A percentile compares a stretch with the other conserved stretches of the same genome.
Evolutionary conservation across 2,888 invertebrate species (phyloP).

Genomic region (Polylopha cassiicola): DNA sequence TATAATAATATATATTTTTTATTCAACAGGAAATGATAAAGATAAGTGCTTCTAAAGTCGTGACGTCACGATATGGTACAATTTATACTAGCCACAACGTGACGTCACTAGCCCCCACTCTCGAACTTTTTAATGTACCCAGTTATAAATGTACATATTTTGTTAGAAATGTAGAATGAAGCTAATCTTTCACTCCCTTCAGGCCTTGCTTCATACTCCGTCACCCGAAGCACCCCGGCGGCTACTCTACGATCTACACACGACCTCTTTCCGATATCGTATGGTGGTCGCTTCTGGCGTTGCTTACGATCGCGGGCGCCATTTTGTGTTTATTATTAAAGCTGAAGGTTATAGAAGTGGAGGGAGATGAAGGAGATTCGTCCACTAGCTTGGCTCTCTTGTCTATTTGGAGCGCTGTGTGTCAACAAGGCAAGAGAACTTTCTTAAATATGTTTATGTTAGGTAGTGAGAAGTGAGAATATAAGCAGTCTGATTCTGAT

Average conservation of each 20-base stretch:
- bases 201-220: conserved; percentile 83
- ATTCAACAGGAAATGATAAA: no score
- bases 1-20: no score
- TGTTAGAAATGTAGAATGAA: no score
- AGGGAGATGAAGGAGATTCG: conserved; percentile 43
- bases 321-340: conserved; percentile 42
- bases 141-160: no score
- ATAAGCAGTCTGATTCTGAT: no score
- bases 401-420: conserved; percentile 61
- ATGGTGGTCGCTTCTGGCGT: conserved; percentile 71
- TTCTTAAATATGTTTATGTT: no score
- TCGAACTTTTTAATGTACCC: no score
- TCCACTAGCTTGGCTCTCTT: conserved; percentile 65
- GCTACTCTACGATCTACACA: conserved; percentile 79
- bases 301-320: conserved; percentile 41
- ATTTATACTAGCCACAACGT: no score
- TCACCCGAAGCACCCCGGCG: conserved; percentile 79
- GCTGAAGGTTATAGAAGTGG: conserved; percentile 28
- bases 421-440: conserved; percentile 63
- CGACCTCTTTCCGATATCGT: conserved; percentile 78
- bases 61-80: no score
- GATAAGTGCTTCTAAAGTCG: no score
- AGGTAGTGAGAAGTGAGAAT: no score
- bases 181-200: conserved; percentile 26
- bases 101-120: no score